Base-by-base conservation (phyloP, 2,113 vertebrate species). In the Sclerurus mexicanus region DNA sequence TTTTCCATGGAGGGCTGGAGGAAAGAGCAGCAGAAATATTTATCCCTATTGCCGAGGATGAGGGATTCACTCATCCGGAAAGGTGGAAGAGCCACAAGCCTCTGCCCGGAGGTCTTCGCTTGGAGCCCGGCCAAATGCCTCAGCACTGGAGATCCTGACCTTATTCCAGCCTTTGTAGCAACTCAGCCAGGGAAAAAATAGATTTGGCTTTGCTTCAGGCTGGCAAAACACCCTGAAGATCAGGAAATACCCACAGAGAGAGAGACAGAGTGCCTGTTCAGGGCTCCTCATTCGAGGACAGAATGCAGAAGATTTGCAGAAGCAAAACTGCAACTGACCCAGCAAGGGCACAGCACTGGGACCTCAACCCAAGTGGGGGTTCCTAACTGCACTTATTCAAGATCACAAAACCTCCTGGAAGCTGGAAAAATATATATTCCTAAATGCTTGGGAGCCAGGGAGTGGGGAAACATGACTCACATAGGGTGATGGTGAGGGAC, bases 321-420 rank as follows among this genome's bases (percentile, higher is more conserved):
- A 60, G 10, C 10, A 39, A 18, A 55, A 28, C 20, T 12, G 18
- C 30, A 40, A 12, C 2, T 0, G 2, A 63, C 5, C 53, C 6
- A 1, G 40, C 21, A 42, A 59, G 31, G n/a, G 19, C 22, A 1
- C 7, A 33, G 33, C 55, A 12, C 6, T 8, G 4, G 6, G 27
- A n/a, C 58, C 17, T 30, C 53, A 16, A 22, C 35, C 27, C 1
- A 0, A 12, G 9, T 0, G 1, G 9, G 16, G 3, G 0, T 2
- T 28, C 55, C 77, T 12, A 6, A 27, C 3, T 1, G 2, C 47
- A 6, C 28, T 2, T 19, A 63, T 9, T 31, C 3, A 14, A 14
- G 14, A 60, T 37, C 33, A 87, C 44, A 77, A 60, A 68, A 23
- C 27, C 16, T 19, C 68, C 1, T 20, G 59, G 40, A 85, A 87